Percentiles rank a stretch among this genome's conserved stretches.
These are phyloP conservation scores for Neotragus pygmaeus DNA, from an alignment of 2,113 vertebrate genomes.

Conservation along the genomic window DNA sequence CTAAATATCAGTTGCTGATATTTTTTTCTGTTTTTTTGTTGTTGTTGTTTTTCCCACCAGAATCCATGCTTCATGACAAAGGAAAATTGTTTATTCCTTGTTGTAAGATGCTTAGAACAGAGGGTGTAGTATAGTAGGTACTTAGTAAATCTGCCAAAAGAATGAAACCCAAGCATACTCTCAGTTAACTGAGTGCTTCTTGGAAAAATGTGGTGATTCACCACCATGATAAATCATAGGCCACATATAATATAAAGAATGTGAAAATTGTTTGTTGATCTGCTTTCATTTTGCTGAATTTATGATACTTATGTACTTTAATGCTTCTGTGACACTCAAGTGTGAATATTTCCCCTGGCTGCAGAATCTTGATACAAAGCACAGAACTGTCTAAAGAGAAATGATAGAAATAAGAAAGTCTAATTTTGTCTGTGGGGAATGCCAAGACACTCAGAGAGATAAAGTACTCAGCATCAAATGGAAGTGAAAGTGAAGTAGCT, in stretches of 20 bases:
- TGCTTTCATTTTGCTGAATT: background rate
- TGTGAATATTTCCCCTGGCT: background rate
- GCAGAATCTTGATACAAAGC: background rate
- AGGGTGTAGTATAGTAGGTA: background rate
- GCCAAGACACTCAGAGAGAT: background rate
- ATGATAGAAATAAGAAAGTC: background rate
- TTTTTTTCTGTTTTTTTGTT: background rate
- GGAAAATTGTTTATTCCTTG: background rate
- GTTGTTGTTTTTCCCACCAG: background rate
- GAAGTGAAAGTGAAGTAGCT: too few species aligned
- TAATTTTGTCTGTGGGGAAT: background rate
- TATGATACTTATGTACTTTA: background rate
- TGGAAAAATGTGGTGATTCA: background rate
- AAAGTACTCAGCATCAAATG: background rate
- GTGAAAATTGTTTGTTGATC: background rate
- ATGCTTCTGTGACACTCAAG: background rate
- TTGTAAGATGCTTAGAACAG: background rate
- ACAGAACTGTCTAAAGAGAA: background rate
- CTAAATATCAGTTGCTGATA: background rate
- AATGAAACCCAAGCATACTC: background rate
- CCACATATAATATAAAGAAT: background rate
- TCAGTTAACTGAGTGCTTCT: background rate
- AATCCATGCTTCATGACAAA: background rate
- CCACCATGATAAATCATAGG: background rate
- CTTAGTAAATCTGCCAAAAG: background rate